phyloP scores from a whole-genome alignment of 2,888 invertebrate species.

The Camponotus fellah region DNA sequence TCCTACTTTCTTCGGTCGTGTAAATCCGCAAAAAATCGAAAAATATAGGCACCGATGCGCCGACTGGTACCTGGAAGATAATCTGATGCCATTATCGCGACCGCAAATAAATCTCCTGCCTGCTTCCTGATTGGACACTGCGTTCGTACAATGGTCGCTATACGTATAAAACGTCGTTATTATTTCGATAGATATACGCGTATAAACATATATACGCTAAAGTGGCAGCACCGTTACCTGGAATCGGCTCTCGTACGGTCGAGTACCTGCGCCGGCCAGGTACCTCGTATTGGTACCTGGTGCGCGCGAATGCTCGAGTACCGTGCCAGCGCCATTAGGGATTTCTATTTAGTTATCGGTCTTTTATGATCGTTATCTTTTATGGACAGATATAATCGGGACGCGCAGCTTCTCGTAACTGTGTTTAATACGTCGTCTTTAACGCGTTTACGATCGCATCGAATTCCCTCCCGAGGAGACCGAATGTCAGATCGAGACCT shows the following conservation, averaged over 20 bases:
- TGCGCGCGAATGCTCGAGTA: conserved; percentile 51
- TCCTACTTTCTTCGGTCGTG: background rate
- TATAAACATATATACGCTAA: conserved; percentile 62
- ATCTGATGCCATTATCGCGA: conserved; percentile 18
- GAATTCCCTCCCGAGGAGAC: background rate
- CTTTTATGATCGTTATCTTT: conserved; percentile 53
- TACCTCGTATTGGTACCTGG: conserved; percentile 44
- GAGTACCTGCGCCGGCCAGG: conserved; percentile 37
- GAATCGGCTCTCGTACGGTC: conserved; percentile 61
- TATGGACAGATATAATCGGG: conserved; percentile 47
- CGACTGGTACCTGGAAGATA: conserved; percentile 26
- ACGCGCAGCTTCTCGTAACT: background rate
- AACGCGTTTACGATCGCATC: conserved; percentile 25
- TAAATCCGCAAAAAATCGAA: conserved; percentile 29
- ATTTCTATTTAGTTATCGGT: conserved; percentile 57
- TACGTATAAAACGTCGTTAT: conserved; percentile 48
- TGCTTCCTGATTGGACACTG: conserved; percentile 43
- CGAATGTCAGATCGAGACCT: conserved; percentile 2
- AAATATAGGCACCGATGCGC: conserved; percentile 9
- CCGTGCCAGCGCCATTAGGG: conserved; percentile 50
- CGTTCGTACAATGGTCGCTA: conserved; percentile 30
- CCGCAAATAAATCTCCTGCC: conserved; percentile 37
- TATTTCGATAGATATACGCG: conserved; percentile 60
- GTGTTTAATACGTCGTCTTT: conserved; percentile 5
- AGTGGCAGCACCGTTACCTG: conserved; percentile 68